These are phyloP conservation scores for Brachyrhaphis roseni DNA, from an alignment of 2,797 vertebrate species.

Conservation along the genomic window DNA sequence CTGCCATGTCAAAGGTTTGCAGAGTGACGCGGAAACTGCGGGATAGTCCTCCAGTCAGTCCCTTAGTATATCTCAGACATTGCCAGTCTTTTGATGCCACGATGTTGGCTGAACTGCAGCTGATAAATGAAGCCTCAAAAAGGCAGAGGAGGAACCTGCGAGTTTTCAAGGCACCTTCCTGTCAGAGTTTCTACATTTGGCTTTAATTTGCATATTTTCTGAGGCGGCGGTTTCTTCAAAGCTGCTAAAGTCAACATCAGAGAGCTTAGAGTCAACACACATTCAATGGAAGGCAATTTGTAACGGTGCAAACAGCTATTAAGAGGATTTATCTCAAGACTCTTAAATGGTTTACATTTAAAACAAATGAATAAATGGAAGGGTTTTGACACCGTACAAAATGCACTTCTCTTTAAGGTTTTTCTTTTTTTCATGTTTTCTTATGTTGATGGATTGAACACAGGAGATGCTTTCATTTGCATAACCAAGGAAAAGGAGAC, in stretches of 20 bases:
- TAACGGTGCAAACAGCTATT: not conserved
- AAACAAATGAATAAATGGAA: not conserved
- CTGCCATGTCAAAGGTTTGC: not conserved
- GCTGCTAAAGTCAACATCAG: conserved; percentile 4
- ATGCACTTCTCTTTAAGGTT: not conserved
- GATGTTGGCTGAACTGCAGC: not conserved
- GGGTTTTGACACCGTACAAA: not conserved
- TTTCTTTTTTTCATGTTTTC: not conserved
- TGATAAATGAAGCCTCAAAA: not conserved
- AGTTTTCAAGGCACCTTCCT: conserved; percentile 1
- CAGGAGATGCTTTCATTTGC: conserved; percentile 15
- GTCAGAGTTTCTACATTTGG: conserved; percentile 8
- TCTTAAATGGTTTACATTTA: not conserved
- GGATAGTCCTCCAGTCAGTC: not conserved
- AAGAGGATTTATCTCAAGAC: conserved; percentile 1
- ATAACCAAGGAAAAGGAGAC: conserved; percentile 26
- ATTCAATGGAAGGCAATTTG: not conserved
- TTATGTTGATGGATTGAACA: not conserved
- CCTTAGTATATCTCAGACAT: not conserved
- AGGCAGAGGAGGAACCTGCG: not conserved
- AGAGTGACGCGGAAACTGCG: not conserved
- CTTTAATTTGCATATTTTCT: conserved; percentile 6
- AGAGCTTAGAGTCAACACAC: conserved; percentile 9
- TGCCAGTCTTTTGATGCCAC: not conserved
- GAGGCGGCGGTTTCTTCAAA: conserved; percentile 1